These are phyloP conservation scores for Falco novaeseelandiae DNA, from an alignment of 2,797 vertebrate species.

Conservation along the genomic window DNA sequence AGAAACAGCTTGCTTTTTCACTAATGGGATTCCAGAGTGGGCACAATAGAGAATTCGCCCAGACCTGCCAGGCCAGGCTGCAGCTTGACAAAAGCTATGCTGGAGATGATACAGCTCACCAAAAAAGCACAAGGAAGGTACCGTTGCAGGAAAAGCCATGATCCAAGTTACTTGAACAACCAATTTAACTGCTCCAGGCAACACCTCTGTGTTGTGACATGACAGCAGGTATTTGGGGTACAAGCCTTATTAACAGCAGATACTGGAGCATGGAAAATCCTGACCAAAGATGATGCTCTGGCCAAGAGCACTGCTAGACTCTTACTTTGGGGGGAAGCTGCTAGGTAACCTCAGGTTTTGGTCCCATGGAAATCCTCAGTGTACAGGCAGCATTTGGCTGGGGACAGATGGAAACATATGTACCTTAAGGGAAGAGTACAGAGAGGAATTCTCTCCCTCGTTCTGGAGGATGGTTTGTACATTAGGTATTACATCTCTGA, in stretches of 20 bases:
- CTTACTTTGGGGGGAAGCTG: not conserved
- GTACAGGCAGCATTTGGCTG: not conserved
- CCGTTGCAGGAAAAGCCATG: fast-evolving
- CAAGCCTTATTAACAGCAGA: not conserved
- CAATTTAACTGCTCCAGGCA: not conserved
- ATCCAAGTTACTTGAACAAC: not conserved
- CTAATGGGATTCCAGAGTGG: not conserved
- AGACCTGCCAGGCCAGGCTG: not conserved
- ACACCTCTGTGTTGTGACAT: not conserved
- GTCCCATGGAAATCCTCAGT: not conserved
- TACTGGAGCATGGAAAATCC: not conserved
- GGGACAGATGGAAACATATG: not conserved
- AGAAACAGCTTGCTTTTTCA: not conserved
- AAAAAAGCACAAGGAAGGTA: not conserved
- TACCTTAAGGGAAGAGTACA: not conserved
- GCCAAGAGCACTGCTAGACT: not conserved
- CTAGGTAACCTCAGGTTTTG: not conserved
- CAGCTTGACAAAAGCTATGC: not conserved
- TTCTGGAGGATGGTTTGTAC: not conserved
- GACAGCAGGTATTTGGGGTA: not conserved
- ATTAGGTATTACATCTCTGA: not conserved
- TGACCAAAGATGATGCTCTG: not conserved
- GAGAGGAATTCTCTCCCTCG: not conserved
- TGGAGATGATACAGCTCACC: not conserved
- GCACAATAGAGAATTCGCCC: not conserved